These are phyloP conservation scores for Drosophila novamexicana DNA, from an alignment of 1,140 invertebrate species.

Conservation along the genomic window DNA sequence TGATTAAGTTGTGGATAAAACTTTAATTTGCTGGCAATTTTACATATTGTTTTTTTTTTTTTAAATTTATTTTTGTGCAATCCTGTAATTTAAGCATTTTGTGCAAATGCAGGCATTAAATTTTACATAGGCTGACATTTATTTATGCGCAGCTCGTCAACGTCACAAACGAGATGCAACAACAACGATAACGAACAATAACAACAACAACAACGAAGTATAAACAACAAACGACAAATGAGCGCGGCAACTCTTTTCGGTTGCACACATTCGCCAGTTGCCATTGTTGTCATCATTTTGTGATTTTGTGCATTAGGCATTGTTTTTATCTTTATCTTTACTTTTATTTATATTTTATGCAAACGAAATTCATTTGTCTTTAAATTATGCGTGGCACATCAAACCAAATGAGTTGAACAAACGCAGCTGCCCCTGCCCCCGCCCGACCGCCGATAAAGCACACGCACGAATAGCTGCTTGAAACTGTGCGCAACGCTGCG, in stretches of 20 bases:
- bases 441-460: not conserved
- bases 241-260: conserved; percentile 14
- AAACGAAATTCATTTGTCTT: conserved; percentile 53
- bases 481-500: conserved; percentile 29
- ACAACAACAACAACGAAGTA: conserved; percentile 23
- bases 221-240: conserved; percentile 30
- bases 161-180: conserved; percentile 46
- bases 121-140: conserved; percentile 61
- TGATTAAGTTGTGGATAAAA: conserved; percentile 23
- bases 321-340: conserved; percentile 31
- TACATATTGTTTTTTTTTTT: conserved; percentile 14
- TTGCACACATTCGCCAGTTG: conserved; percentile 39
- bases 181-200: conserved; percentile 31
- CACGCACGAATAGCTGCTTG: conserved; percentile 4
- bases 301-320: conserved; percentile 57
- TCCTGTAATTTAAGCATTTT: conserved; percentile 73
- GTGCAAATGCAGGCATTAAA: conserved; percentile 59
- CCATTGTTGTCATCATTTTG: conserved; percentile 53
- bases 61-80: conserved; percentile 54
- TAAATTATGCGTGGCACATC: conserved; percentile 53
- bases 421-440: not conserved
- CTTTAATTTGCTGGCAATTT: conserved; percentile 33
- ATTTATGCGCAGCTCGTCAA: conserved; percentile 73
- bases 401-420: conserved; percentile 37
- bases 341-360: conserved; percentile 29